phyloP scores from a whole-genome alignment of 2,797 vertebrate genomes.

The Euthynnus affinis region DNA sequence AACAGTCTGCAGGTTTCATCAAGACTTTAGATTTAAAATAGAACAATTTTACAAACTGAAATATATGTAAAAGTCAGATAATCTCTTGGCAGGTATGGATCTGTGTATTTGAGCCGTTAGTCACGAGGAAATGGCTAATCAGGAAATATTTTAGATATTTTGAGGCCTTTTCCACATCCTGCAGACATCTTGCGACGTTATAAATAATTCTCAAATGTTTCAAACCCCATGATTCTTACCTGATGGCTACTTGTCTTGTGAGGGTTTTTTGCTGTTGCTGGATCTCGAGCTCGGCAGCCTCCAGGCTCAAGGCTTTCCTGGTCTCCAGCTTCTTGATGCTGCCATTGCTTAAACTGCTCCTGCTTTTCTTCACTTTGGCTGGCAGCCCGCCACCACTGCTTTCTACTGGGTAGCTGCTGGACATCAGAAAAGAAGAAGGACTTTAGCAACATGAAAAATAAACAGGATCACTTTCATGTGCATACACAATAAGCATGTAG shows the following conservation, averaged over 20 bases:
- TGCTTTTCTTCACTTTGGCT: conserved; percentile 80
- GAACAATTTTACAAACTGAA: background rate
- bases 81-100: background rate
- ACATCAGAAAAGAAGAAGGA: background rate
- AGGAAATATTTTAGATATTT: background rate
- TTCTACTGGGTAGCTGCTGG: conserved; percentile 77
- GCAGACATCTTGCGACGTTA: background rate
- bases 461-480: no score
- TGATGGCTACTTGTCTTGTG: conserved; percentile 81
- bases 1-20: background rate
- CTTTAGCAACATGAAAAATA: conserved; percentile 12
- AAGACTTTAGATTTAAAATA: background rate
- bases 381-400: conserved; percentile 72
- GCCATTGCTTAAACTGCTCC: conserved; percentile 72
- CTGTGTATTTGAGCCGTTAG: background rate
- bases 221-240: conserved; percentile 69
- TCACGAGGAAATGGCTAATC: background rate
- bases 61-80: background rate
- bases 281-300: conserved; percentile 79
- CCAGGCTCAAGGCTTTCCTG: conserved; percentile 86
- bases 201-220: background rate
- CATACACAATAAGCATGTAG: background rate
- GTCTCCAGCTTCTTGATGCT: conserved; percentile 73
- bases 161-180: background rate
- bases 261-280: conserved; percentile 75